Conservation (phyloP, 2,888 invertebrate genomes). For the Nowickia ferox region DNA sequence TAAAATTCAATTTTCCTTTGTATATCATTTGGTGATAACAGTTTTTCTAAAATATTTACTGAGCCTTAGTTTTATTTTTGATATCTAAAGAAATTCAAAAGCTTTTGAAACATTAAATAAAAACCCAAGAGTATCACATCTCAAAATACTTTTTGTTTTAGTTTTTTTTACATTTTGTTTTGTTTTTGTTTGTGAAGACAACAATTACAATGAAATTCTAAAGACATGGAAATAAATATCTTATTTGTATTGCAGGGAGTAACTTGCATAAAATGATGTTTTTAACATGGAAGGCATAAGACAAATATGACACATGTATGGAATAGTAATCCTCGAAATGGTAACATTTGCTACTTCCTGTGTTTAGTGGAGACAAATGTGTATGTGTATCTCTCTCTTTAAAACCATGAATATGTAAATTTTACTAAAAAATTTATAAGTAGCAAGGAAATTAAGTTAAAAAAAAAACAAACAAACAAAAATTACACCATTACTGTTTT, state of each 20-base stretch:
- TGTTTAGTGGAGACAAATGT: slow-evolving; percentile 11
- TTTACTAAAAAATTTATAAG: not conserved
- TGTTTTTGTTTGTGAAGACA: slow-evolving; percentile 30
- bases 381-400: not conserved
- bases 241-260: slow-evolving; percentile 9
- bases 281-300: slow-evolving; percentile 55
- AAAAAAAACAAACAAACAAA: not conserved
- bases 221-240: slow-evolving; percentile 17
- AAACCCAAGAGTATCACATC: no score
- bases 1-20: no score
- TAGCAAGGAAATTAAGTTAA: not conserved
- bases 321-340: slow-evolving; percentile 61
- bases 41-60: no score
- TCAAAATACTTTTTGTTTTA: no score
- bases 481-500: not conserved
- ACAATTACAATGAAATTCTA: slow-evolving; percentile 17
- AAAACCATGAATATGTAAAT: slow-evolving; percentile 59
- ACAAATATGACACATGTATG: slow-evolving; percentile 50
- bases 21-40: no score
- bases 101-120: no score
- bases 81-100: no score
- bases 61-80: no score
- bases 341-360: slow-evolving; percentile 6
- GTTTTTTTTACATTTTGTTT: no score
- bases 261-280: not conserved